A percentile compares a stretch with the other conserved stretches of the same genome.
Conservation (phyloP, 2,113 vertebrate species). For the Plecotus auritus region DNA sequence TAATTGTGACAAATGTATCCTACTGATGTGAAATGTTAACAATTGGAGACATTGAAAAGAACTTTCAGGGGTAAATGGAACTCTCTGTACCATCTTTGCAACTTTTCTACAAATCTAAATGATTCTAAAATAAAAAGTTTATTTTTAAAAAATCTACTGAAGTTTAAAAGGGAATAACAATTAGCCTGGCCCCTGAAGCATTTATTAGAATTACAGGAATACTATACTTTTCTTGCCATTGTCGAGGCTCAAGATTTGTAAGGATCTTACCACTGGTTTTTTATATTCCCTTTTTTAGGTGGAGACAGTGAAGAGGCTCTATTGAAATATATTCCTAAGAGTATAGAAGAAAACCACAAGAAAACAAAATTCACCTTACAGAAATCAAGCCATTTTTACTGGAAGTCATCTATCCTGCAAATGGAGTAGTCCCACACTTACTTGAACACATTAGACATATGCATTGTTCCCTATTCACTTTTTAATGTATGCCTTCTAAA, state of each 20-base stretch:
- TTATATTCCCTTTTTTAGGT: background rate
- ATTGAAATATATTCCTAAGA: background rate
- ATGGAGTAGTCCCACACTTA: background rate
- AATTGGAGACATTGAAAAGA: background rate
- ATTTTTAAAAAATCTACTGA: background rate
- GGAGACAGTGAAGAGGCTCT: background rate
- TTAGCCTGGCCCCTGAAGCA: background rate
- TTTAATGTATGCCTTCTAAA: background rate
- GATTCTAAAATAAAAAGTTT: background rate
- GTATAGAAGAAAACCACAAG: background rate
- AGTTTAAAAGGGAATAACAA: background rate
- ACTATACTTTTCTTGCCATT: background rate
- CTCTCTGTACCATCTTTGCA: background rate
- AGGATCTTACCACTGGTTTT: background rate
- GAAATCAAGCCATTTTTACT: background rate
- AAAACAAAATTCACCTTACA: background rate
- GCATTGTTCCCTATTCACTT: background rate
- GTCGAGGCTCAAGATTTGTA: background rate
- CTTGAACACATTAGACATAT: background rate
- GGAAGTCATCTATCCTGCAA: background rate
- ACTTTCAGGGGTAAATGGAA: background rate
- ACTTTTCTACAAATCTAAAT: background rate
- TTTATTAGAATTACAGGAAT: background rate
- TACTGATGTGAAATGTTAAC: background rate
- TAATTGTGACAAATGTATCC: background rate